Evolutionary conservation across 2,888 invertebrate species (phyloP).

Genomic region (Xanthia togata): DNA sequence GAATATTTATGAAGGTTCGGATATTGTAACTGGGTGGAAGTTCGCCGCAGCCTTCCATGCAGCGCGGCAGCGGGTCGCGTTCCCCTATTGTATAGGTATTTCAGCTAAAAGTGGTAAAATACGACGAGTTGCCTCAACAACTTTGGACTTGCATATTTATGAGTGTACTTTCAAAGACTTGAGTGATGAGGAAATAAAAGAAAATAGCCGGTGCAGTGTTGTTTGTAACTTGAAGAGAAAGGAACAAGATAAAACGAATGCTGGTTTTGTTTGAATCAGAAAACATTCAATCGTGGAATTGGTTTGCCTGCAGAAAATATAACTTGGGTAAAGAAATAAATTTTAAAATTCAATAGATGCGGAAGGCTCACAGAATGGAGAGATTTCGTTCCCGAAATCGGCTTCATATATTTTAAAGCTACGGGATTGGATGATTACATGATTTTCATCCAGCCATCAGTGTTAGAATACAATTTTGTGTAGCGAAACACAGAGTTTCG

Average conservation of each 20-base stretch:
- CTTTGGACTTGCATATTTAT: conserved; percentile 86
- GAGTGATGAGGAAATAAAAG: conserved; percentile 86
- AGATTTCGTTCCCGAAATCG: conserved; percentile 55
- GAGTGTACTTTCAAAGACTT: conserved; percentile 85
- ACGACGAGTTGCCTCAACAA: conserved; percentile 81
- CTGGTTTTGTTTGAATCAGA: conserved; percentile 51
- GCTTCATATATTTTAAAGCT: conserved; percentile 57
- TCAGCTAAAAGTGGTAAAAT: conserved; percentile 83
- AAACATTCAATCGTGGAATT: conserved; percentile 38
- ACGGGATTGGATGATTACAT: conserved; percentile 47
- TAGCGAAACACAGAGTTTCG: conserved; percentile 20
- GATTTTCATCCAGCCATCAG: conserved; percentile 37
- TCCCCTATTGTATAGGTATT: conserved; percentile 81
- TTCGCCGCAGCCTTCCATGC: conserved; percentile 78
- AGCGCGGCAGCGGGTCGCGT: conserved; percentile 75
- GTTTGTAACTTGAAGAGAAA: conserved; percentile 74
- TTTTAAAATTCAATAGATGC: conserved; percentile 48
- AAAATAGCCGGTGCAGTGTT: conserved; percentile 79
- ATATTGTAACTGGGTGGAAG: conserved; percentile 83
- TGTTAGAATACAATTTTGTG: conserved; percentile 40
- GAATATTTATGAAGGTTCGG: conserved; percentile 87
- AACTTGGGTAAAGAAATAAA: conserved; percentile 38
- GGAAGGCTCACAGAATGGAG: conserved; percentile 29
- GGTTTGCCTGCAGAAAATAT: conserved; percentile 19
- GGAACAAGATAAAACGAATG: conserved; percentile 70